Evolutionary conservation across 2,888 invertebrate genomes (phyloP).

Genomic region (Crocallis elinguaria): DNA sequence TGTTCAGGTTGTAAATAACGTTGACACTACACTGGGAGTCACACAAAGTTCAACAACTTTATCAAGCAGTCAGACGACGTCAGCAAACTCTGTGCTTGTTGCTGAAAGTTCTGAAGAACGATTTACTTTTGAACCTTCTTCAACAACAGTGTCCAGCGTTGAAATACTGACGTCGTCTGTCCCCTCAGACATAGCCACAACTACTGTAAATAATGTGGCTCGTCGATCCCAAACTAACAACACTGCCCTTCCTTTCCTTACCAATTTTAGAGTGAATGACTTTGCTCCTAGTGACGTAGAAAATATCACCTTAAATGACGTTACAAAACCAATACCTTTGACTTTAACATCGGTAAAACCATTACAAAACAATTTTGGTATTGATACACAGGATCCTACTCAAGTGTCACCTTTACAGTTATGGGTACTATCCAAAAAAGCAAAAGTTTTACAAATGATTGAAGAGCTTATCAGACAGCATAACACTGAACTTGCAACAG

Average conservation of each 20-base stretch:
- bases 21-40: slow-evolving; percentile 43
- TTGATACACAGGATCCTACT: slow-evolving; percentile 56
- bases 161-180: slow-evolving; percentile 50
- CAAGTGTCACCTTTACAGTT: slow-evolving; percentile 69
- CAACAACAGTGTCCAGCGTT: slow-evolving; percentile 33
- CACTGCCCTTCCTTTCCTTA: slow-evolving; percentile 63
- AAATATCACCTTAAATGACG: slow-evolving; percentile 34
- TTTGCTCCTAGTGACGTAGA: slow-evolving; percentile 47
- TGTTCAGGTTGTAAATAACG: slow-evolving; percentile 64
- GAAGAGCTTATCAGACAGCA: slow-evolving; percentile 78
- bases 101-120: slow-evolving; percentile 20
- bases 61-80: slow-evolving; percentile 55
- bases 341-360: slow-evolving; percentile 40
- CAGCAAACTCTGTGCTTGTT: slow-evolving; percentile 30
- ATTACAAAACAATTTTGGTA: slow-evolving; percentile 45
- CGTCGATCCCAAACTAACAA: slow-evolving; percentile 52
- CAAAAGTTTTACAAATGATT: slow-evolving; percentile 78
- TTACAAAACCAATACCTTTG: slow-evolving; percentile 36
- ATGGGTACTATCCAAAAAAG: slow-evolving; percentile 79
- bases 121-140: slow-evolving; percentile 30
- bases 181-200: slow-evolving; percentile 45
- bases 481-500: slow-evolving; percentile 72
- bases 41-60: slow-evolving; percentile 49
- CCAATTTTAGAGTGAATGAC: slow-evolving; percentile 63
- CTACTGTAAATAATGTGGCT: slow-evolving; percentile 44